phyloP scores from a whole-genome alignment of 2,888 invertebrate genomes.

The Lottia scabra region DNA sequence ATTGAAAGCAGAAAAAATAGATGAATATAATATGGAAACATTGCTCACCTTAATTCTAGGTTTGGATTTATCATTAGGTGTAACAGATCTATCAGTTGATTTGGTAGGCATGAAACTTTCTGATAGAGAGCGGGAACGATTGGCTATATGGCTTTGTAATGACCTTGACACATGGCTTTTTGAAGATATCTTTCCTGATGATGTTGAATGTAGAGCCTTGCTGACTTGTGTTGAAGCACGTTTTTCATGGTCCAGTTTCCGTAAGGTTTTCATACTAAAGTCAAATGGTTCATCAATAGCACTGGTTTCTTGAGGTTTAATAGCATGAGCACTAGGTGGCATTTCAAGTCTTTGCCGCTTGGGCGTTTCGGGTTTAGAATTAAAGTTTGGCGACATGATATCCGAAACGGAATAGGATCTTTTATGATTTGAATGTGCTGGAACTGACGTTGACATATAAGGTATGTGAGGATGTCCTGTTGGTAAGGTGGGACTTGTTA shows the following conservation, averaged over 20 bases:
- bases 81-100: not conserved
- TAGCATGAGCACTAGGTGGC: slow-evolving; percentile 2
- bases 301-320: not conserved
- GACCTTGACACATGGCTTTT: slow-evolving; percentile 6
- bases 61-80: not conserved
- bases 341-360: slow-evolving; percentile 14
- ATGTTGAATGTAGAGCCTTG: not conserved
- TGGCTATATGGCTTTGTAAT: slow-evolving; percentile 2
- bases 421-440: slow-evolving; percentile 14
- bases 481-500: slow-evolving; percentile 18
- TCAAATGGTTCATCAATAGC: slow-evolving; percentile 42
- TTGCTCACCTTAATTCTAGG: not conserved
- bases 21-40: too few species aligned
- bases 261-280: slow-evolving; percentile 55
- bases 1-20: too few species aligned
- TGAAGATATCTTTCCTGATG: slow-evolving; percentile 3
- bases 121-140: not conserved
- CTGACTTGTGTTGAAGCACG: not conserved
- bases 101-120: not conserved
- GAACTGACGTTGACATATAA: slow-evolving; percentile 5
- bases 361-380: slow-evolving; percentile 18
- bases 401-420: slow-evolving; percentile 16
- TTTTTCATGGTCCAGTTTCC: slow-evolving; percentile 19
- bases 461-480: slow-evolving; percentile 20
- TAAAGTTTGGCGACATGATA: slow-evolving; percentile 6